Evolutionary conservation across 1,140 invertebrate species (phyloP), one percentile per base, ranked within the genome.

Genomic region (Drosophila azteca): DNA sequence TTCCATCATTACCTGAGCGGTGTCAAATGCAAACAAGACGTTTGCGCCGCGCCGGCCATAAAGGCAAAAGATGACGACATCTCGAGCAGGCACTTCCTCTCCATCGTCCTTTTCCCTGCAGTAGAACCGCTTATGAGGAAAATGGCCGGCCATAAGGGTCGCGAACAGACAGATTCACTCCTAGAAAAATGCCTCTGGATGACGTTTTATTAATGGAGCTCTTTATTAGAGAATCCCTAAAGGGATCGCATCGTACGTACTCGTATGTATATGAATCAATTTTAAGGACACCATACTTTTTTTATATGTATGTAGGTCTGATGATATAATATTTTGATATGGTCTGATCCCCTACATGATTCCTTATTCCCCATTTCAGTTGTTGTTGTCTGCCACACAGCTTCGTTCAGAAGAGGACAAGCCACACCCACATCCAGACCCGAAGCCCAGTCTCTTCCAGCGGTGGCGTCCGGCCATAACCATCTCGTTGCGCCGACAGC

Each of bases 401-500:
- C 3, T 13, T 3, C 35, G 11, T 9, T 1, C 35, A 39, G 35
- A 39, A 39, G 51, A 54, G 64, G 64, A 48, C 35, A 31, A 49
- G 44, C 22, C 31, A 13, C 51, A 50, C 26, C 17, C 17, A 20
- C 17, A 20, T 20, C 17, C 17, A 20, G 17, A 20, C 17, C 48
- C 9, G 11, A 24, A 13, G 29, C 50, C n/a, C 58, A 35, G 45
- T 41, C 44, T 53, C 51, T 79, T 55, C 66, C 78, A 91, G 91
- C 91, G 89, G 91, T 92, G 91, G 91, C 91, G 90, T 91, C 91
- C 79, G 76, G 80, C 77, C 91, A 92, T 76, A 84, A 71, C 66
- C 91, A 92, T 66, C 90, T 91, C 66, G 90, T 90, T 79, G 84
- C 91, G 91, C 91, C 91, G 70, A 88, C 90, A 76, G 76, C 91